A percentile compares a stretch with the other conserved stretches of the same genome.
Conservation (phyloP, 2,888 invertebrate species). For the Heliothis peltigera region DNA sequence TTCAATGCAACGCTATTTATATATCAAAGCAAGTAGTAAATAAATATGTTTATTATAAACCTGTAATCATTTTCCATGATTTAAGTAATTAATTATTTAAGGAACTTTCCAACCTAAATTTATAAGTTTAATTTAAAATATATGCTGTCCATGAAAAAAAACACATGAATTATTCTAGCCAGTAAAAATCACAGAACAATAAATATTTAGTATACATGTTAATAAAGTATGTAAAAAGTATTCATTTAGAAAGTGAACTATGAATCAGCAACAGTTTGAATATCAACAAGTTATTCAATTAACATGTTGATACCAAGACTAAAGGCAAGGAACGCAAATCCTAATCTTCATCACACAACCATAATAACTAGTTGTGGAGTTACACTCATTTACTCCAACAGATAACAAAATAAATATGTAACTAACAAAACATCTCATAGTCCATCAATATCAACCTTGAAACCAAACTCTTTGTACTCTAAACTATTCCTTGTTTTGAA, state of each 20-base stretch:
- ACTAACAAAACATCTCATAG: constrained; percentile 8
- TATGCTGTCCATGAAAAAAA: too few relatives aligned
- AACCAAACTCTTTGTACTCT: constrained; percentile 25
- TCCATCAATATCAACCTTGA: constrained; percentile 38
- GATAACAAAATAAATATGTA: constrained; percentile 6
- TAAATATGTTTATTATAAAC: too few relatives aligned
- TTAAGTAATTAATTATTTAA: too few relatives aligned
- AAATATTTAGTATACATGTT: not conserved
- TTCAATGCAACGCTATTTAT: not conserved
- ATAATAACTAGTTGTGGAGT: constrained; percentile 15
- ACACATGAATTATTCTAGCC: too few relatives aligned
- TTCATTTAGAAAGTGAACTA: constrained; percentile 13
- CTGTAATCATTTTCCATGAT: too few relatives aligned
- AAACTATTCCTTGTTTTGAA: not conserved
- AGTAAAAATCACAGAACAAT: too few relatives aligned
- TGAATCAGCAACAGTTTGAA: not conserved
- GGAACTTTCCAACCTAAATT: too few relatives aligned
- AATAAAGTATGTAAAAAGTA: not conserved
- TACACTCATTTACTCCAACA: constrained; percentile 8
- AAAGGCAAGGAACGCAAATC: constrained; percentile 1
- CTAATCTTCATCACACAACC: not conserved
- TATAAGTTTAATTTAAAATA: too few relatives aligned
- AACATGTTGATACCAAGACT: constrained; percentile 12
- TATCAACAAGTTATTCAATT: constrained; percentile 8
- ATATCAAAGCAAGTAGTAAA: not conserved